Conservation (phyloP, 1,140 invertebrate genomes). For the Trigoniulus corallinus region DNA sequence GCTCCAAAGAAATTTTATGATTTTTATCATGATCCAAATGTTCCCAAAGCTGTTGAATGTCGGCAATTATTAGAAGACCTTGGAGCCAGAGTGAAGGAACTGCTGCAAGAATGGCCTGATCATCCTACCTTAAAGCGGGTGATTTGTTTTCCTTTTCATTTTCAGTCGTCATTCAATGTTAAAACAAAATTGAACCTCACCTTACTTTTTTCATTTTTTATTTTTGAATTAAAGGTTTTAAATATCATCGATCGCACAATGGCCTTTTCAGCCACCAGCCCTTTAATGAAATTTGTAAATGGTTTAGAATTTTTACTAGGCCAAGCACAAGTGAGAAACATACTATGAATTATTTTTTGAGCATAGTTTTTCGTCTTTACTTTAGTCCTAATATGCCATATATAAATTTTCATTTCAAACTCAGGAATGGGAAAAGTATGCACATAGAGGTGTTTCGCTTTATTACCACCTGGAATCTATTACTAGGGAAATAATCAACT, state of each 20-base stretch:
- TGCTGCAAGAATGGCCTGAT: conserved; percentile 74
- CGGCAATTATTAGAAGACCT: conserved; percentile 46
- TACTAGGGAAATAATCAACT: conserved; percentile 65
- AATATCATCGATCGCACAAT: conserved; percentile 54
- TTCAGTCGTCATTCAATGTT: conserved; percentile 18
- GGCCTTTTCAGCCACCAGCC: conserved; percentile 56
- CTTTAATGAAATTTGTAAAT: conserved; percentile 71
- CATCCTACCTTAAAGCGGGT: conserved; percentile 69
- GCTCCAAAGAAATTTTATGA: conserved; percentile 37
- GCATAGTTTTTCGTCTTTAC: conserved; percentile 2
- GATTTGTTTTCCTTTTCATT: not conserved
- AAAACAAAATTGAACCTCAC: not conserved
- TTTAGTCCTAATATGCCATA: not conserved
- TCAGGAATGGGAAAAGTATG: conserved; percentile 81
- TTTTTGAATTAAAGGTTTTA: conserved; percentile 5
- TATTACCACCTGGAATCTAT: conserved; percentile 46
- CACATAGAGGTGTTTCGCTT: conserved; percentile 69
- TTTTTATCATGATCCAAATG: conserved; percentile 73
- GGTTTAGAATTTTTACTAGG: conserved; percentile 74
- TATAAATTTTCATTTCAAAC: conserved; percentile 20
- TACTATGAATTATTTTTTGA: conserved; percentile 8
- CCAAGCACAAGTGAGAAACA: conserved; percentile 32
- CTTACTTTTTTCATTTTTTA: conserved; percentile 10
- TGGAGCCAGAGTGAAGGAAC: conserved; percentile 35
- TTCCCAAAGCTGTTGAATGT: conserved; percentile 55